Evolutionary conservation across 1,140 invertebrate species (phyloP).

Genomic region (Papilio polyxenes): DNA sequence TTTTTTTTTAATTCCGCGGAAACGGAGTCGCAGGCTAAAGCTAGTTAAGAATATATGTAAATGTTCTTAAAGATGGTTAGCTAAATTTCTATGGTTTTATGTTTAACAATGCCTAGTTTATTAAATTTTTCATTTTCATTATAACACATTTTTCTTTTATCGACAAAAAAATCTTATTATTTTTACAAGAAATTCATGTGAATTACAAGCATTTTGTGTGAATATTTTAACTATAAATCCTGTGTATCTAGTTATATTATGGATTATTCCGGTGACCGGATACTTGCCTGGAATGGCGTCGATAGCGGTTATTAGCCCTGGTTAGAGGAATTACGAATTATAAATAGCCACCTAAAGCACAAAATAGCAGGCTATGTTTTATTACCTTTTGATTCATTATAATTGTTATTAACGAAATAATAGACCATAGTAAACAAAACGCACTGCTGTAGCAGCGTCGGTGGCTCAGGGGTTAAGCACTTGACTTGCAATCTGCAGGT

Average conservation of each 20-base stretch:
- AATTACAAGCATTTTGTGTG: not conserved
- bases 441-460: too few relatives aligned
- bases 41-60: not conserved
- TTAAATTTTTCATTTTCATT: too few relatives aligned
- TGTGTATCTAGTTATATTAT: not conserved
- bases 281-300: slow-evolving; percentile 8
- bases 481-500: too few relatives aligned
- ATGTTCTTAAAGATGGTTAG: not conserved
- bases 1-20: too few relatives aligned
- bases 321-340: slow-evolving; percentile 16
- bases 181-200: not conserved
- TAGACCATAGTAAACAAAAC: not conserved
- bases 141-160: not conserved
- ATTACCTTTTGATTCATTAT: not conserved
- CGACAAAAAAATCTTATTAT: not conserved
- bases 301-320: slow-evolving; percentile 14
- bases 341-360: not conserved
- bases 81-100: not conserved
- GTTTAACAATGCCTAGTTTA: too few relatives aligned
- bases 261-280: slow-evolving; percentile 9
- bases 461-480: too few relatives aligned
- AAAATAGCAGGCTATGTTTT: not conserved
- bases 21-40: too few relatives aligned
- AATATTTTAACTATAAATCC: not conserved
- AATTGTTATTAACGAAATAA: not conserved